Base-by-base conservation (phyloP, 2,888 invertebrate species). In the Heteromurus nitidus region DNA sequence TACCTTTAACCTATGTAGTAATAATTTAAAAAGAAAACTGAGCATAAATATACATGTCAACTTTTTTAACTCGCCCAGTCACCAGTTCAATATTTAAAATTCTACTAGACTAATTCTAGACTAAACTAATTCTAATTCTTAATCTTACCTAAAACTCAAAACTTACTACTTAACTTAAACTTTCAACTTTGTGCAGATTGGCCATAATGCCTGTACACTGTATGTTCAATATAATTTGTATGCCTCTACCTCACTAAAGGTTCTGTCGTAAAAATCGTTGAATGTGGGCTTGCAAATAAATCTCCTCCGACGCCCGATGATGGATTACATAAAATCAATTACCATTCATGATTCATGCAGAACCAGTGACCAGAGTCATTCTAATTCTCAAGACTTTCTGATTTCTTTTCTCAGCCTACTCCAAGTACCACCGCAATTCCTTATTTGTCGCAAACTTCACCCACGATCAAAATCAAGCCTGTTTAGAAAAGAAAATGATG, bases 391-490 rank as follows among this genome's bases (percentile, higher is more conserved):
- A n/a, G 20, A 1, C 20, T 20, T 18, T 18, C 5, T 9, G 9
- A 18, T 20, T 20, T 2, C n/a, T 18, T 50, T 20, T 50, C 50
- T 2, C 20, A 50, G 3, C 20, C n/a, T 9, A 50, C 2, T 55
- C 58, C 60, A 72, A n/a, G n/a, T n/a, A n/a, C n/a, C n/a, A n/a
- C n/a, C n/a, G n/a, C n/a, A n/a, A n/a, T n/a, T n/a, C 72, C 72
- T 72, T 72, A 72, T 72, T 60, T 44, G 72, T 72, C 72, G 13
- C 58, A 53, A 44, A 18, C 55, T 65, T 65, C 74, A 65, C 74
- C 64, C 44, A 75, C 75, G 36, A 36, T 13, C 3, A n/a, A 9
- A n/a, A 31, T 18, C 30, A 30, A n/a, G n/a, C 20, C 31, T 7
- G 58, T 58, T 58, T 58, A 58, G 11, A 26, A 64, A 31, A 9